phyloP scores from a whole-genome alignment of 2,113 vertebrate genomes.

The Chloebia gouldiae region DNA sequence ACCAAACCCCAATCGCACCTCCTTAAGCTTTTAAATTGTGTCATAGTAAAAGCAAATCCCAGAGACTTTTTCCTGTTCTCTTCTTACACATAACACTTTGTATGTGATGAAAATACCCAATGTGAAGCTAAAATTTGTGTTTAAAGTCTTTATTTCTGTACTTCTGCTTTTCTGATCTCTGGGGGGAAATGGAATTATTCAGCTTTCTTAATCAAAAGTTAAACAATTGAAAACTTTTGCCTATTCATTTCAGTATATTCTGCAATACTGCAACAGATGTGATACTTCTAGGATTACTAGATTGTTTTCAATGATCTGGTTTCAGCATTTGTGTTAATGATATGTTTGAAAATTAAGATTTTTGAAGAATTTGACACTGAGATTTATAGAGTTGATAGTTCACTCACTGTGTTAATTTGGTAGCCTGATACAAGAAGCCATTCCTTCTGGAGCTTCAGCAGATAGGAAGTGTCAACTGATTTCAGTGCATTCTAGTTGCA shows the following conservation, averaged over 20 bases:
- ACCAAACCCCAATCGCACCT: neutral
- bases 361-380: neutral
- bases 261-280: neutral
- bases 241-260: neutral
- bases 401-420: neutral
- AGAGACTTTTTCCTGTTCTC: neutral
- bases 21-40: neutral
- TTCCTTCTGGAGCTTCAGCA: neutral
- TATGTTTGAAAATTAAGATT: neutral
- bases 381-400: neutral
- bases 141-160: neutral
- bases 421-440: neutral
- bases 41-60: neutral
- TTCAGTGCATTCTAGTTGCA: neutral
- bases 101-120: neutral
- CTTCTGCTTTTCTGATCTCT: neutral
- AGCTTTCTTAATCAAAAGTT: neutral
- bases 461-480: neutral
- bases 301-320: neutral
- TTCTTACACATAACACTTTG: neutral
- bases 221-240: neutral
- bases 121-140: neutral
- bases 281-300: neutral
- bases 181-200: neutral
- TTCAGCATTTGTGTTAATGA: neutral